Base-by-base conservation (phyloP, 1,140 invertebrate species). In the Heliconius melpomene region DNA sequence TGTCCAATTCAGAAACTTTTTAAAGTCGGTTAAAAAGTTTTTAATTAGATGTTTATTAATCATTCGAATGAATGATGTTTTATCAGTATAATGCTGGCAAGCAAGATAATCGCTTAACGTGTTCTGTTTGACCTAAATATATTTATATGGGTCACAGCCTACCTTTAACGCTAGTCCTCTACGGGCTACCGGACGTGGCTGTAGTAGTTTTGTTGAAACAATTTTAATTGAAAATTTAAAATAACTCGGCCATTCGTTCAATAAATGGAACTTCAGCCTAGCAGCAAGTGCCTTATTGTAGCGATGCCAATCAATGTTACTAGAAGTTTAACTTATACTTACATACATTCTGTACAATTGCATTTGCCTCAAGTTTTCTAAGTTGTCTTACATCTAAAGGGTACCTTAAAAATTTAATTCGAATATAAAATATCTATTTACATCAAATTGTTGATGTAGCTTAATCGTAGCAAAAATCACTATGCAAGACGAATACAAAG, bases 71-170 rank as follows among this genome's bases (percentile, higher is more conserved):
- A 66, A 66, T 66, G 11, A 26, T 66, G 7, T 66, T 66, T 66
- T 66, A 66, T 66, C 60, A 77, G 9, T 23, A 2, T n/a, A 26
- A 77, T 72, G 18, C 72, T 77, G n/a, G 52, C 54, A 71, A 50
- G 40, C 38, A 57, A 38, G 72, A 54, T 75, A 60, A 73, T 76
- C 74, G 79, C 20, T 72, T 80, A 32, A 57, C 71, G 36, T 88
- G 85, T 86, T 85, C 84, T 86, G 88, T 85, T 85, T 91, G 90
- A 92, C 90, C 91, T 84, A 93, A 85, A 91, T 93, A 82, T 86
- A 83, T 79, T 86, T 81, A 87, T 87, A 87, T 87, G 83, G 91
- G 90, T 93, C 91, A 90, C 81, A 79, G 88, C 76, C 70, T 83
- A 85, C 79, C 77, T 80, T 74, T 71, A 71, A 75, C 66, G 54